Evolutionary conservation across 1,140 invertebrate genomes (phyloP), one percentile per base, ranked within the genome.

Genomic region (Spodoptera frugiperda): DNA sequence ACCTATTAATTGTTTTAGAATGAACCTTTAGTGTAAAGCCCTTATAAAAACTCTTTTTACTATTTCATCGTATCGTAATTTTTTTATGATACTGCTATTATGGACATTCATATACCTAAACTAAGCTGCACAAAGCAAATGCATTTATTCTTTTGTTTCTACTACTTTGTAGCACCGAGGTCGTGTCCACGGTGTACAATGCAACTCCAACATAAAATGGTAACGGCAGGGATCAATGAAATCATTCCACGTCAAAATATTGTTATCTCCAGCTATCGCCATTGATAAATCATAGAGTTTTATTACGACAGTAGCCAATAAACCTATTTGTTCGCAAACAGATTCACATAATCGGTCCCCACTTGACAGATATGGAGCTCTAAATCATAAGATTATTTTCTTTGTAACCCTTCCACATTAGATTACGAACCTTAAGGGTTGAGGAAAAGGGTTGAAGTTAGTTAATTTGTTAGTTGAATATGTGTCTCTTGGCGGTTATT

Each of bases 281-380:
- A 76, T 55, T 77, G 79, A 82, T 89, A 88, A 90, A 90, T 90
- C 89, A 86, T 67, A 73, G 59, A 76, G 65, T 81, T 90, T 91
- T 90, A 91, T 86, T 81, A 83, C 83, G 82, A 87, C 86, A 88
- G 84, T 87, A 88, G 83, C 83, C 87, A 88, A 91, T 92, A 93
- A 93, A 93, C 87, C 89, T 91, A 89, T 91, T 93, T 92, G 90
- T 91, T 83, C 82, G 71, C 86, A 83, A 85, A 84, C 80, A 87
- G 83, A 85, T 89, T 84, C 85, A 90, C 86, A 91, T 89, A 90
- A 89, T 89, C 85, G 84, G 67, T 54, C 79, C 77, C 71, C 82
- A 83, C 82, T 84, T 85, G 85, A 86, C 83, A 88, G 88, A 92
- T 90, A 91, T 89, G 86, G 84, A 84, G 72, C 76, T 82, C 61